Conservation (phyloP, 2,888 invertebrate species). For the Dromius quadrimaculatus region DNA sequence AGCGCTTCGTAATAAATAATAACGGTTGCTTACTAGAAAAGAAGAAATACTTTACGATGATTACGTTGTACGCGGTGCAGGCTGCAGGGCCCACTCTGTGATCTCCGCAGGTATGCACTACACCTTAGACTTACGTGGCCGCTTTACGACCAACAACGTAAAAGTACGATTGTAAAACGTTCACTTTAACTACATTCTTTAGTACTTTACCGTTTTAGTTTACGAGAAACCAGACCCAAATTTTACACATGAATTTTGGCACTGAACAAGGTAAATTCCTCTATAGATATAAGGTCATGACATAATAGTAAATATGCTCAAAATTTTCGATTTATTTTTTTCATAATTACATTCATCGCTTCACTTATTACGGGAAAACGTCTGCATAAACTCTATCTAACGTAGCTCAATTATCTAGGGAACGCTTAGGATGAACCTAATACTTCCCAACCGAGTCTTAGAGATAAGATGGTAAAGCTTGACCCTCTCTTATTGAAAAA, state of each 20-base stretch:
- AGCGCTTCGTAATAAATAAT: conserved; percentile 29
- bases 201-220: conserved; percentile 12
- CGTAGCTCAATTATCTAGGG: too few relatives aligned
- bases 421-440: too few relatives aligned
- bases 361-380: too few relatives aligned
- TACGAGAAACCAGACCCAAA: neutral
- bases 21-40: conserved; percentile 22
- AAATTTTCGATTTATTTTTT: too few relatives aligned
- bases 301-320: too few relatives aligned
- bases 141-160: neutral
- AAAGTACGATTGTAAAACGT: conserved; percentile 10
- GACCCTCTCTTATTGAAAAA: too few relatives aligned
- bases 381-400: too few relatives aligned
- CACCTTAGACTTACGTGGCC: neutral
- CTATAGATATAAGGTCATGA: neutral
- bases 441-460: too few relatives aligned
- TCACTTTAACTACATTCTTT: conserved; percentile 5
- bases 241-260: neutral
- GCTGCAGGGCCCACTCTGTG: neutral
- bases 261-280: neutral
- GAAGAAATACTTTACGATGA: conserved; percentile 36
- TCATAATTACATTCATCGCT: too few relatives aligned
- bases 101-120: neutral
- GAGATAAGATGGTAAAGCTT: too few relatives aligned
- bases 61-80: conserved; percentile 16